Evolutionary conservation across 2,797 vertebrate species (phyloP).

Genomic region (Channallabes apus): DNA sequence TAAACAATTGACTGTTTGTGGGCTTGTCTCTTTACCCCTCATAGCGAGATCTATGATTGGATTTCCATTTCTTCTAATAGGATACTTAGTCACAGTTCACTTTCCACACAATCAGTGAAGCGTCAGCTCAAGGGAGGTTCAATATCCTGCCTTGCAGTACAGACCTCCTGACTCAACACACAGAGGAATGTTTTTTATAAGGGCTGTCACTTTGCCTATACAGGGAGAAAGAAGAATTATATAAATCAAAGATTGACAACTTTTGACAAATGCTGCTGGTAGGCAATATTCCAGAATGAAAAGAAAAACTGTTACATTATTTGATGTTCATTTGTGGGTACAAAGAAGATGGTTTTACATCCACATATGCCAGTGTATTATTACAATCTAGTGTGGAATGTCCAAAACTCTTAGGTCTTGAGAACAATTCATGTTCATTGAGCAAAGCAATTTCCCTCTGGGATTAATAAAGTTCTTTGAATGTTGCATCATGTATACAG

Average conservation of each 20-base stretch:
- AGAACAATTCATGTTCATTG: not conserved
- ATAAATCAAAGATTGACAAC: not conserved
- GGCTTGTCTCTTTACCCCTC: not conserved
- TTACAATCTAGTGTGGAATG: not conserved
- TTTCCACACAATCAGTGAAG: constrained; percentile 32
- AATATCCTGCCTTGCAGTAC: constrained; percentile 24
- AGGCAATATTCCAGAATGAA: not conserved
- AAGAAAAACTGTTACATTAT: not conserved
- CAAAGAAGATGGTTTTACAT: not conserved
- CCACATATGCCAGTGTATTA: not conserved
- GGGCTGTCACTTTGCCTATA: not conserved
- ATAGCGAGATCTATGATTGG: constrained; percentile 35
- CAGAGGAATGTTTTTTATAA: constrained; percentile 12
- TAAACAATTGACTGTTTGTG: constrained; percentile 12
- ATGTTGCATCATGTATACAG: too few relatives aligned
- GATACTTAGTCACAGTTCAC: constrained; percentile 44
- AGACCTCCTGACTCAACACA: constrained; percentile 42
- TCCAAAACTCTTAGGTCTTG: not conserved
- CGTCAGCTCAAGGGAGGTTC: constrained; percentile 35
- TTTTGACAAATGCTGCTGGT: not conserved
- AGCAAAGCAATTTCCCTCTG: not conserved
- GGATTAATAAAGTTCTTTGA: too few relatives aligned
- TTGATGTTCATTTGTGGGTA: not conserved
- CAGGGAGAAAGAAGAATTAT: not conserved
- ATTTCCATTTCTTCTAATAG: constrained; percentile 52